phyloP scores from a whole-genome alignment of 1,140 invertebrate species.

The Ditylenchus dipsaci region DNA sequence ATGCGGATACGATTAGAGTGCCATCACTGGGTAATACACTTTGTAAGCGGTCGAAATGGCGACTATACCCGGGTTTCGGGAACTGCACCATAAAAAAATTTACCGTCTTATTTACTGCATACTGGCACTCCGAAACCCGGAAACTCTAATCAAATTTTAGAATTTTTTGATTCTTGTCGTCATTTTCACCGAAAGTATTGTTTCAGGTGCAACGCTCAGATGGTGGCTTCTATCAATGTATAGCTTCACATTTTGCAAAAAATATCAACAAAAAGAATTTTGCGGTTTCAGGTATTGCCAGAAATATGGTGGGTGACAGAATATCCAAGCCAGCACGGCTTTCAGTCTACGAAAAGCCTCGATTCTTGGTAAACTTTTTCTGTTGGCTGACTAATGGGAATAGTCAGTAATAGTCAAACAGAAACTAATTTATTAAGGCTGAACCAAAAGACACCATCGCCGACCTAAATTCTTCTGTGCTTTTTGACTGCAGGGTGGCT shows the following conservation, averaged over 20 bases:
- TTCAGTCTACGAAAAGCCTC: conserved; percentile 40
- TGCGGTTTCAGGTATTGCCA: conserved; percentile 6
- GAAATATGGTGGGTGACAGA: conserved; percentile 39
- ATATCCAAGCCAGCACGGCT: conserved; percentile 32
- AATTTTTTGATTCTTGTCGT: too few species aligned
- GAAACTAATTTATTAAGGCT: conserved; percentile 9
- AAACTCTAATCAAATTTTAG: too few species aligned
- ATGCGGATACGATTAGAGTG: too few species aligned
- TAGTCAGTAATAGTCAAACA: not conserved
- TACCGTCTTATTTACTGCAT: too few species aligned
- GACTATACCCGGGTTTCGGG: too few species aligned
- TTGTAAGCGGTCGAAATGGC: too few species aligned
- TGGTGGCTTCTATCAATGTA: conserved; percentile 43
- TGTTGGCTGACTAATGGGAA: too few species aligned
- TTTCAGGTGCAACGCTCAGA: conserved; percentile 47
- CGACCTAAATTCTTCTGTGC: conserved; percentile 39
- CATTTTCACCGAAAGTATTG: too few species aligned
- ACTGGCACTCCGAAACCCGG: too few species aligned
- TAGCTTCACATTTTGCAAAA: conserved; percentile 20
- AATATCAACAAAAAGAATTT: not conserved
- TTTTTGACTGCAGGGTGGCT: conserved; percentile 41
- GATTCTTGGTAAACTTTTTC: conserved; percentile 33
- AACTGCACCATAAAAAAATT: too few species aligned
- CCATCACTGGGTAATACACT: too few species aligned
- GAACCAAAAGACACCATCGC: conserved; percentile 38